Conservation (phyloP, 2,888 invertebrate genomes). For the Macropis europaea region DNA sequence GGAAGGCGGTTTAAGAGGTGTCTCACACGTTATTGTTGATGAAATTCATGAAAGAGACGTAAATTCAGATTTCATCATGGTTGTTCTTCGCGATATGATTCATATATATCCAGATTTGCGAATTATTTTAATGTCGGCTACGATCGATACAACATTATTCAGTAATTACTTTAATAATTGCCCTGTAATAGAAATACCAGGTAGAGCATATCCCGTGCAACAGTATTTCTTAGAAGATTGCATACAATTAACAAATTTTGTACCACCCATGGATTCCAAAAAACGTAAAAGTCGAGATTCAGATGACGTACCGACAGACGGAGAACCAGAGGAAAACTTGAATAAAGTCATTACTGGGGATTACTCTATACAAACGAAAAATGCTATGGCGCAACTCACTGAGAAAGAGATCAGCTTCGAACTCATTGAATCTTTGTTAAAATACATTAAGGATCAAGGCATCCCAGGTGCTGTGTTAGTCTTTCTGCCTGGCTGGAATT, state of each 20-base stretch:
- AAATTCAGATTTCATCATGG: conserved; percentile 97
- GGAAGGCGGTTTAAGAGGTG: conserved; percentile 95
- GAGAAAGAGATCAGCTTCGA: conserved; percentile 97
- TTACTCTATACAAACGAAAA: conserved; percentile 83
- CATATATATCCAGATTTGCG: conserved; percentile 94
- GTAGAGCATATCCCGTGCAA: conserved; percentile 92
- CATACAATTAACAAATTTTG: conserved; percentile 91
- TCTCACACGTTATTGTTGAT: conserved; percentile 98
- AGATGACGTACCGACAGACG: conserved; percentile 76
- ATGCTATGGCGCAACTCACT: conserved; percentile 87
- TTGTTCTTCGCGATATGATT: conserved; percentile 96
- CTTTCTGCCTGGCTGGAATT: conserved; percentile 98
- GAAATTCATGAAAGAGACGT: conserved; percentile 97
- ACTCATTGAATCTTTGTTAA: conserved; percentile 90
- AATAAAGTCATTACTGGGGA: conserved; percentile 82
- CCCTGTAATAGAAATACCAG: conserved; percentile 94
- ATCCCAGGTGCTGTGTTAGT: conserved; percentile 93
- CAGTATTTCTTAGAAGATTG: conserved; percentile 97
- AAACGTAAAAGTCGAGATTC: conserved; percentile 83
- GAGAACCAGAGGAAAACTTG: conserved; percentile 86
- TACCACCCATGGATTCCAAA: conserved; percentile 87
- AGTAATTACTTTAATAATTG: conserved; percentile 95
- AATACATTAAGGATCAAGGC: conserved; percentile 83
- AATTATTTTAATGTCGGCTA: conserved; percentile 98
- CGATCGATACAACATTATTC: conserved; percentile 96